Evolutionary conservation across 2,888 invertebrate species (phyloP).

Genomic region (Sepiola atlantica): DNA sequence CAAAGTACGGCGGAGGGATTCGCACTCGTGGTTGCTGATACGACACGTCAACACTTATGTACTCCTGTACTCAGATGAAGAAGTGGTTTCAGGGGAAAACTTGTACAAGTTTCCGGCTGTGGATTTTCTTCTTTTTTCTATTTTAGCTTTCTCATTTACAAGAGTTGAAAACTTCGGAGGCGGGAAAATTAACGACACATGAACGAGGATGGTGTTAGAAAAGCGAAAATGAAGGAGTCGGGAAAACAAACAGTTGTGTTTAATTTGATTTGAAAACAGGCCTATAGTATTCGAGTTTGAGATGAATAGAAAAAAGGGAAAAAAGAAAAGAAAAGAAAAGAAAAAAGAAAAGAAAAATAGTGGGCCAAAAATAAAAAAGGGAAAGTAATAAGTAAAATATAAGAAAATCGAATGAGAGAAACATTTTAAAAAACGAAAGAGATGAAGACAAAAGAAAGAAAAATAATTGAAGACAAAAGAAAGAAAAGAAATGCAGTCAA

Average conservation of each 20-base stretch:
- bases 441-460: too few species aligned
- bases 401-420: too few species aligned
- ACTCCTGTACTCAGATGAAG: neutral
- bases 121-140: neutral
- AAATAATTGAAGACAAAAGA: too few species aligned
- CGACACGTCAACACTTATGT: neutral
- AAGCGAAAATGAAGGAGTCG: neutral
- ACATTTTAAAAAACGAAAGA: too few species aligned
- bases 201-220: neutral
- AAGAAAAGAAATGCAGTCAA: too few species aligned
- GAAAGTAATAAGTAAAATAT: too few species aligned
- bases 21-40: neutral
- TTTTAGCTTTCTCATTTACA: neutral
- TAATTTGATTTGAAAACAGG: slow-evolving; percentile 4
- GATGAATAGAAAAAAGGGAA: too few species aligned
- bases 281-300: neutral
- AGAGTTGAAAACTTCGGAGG: neutral
- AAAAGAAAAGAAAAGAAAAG: too few species aligned
- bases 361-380: too few species aligned
- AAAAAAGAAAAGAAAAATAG: neutral
- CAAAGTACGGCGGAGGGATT: neutral
- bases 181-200: neutral
- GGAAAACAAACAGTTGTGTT: neutral
- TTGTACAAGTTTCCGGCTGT: neutral
- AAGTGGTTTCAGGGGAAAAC: neutral